Evolutionary conservation across 2,888 invertebrate species (phyloP), one percentile per base, ranked within the genome.

Genomic region (Rhyacophila evoluta): DNA sequence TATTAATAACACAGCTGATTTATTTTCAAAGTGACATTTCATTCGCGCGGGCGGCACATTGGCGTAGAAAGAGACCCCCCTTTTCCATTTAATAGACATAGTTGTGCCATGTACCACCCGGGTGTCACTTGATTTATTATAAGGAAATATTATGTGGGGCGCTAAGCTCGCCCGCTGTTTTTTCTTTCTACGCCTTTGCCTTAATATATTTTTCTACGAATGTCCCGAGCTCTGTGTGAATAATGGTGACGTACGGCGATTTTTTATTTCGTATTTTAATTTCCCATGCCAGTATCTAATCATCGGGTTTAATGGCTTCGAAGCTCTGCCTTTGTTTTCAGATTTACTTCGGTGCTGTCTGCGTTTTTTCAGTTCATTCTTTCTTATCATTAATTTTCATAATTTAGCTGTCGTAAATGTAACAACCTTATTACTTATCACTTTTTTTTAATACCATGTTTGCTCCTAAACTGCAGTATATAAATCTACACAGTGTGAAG

Each of bases 51-150:
- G 55, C 25, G 55, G 55, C 55, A n/a, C 41, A 55, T 15, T 55
- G 55, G 55, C 55, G 55, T 55, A 55, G 55, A 55, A 19, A 55
- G n/a, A n/a, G n/a, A 10, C 15, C 55, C 55, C 55, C 55, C 72
- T 72, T 72, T 25, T 25, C 37, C 25, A 37, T 39, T 41, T 55
- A 76, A 72, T 55, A 39, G 76, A 76, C 36, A 55, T 39, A 72
- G 71, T 76, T 69, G 71, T 72, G 39, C 38, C 71, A 33, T 27
- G 55, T 36, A 76, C 39, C 55, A 15, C 74, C 78, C 55, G 71
- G 33, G 76, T 70, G 74, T 76, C 78, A 33, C 78, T 77, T 81
- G 81, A 81, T 81, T 81, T 81, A 81, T 81, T 81, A 78, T 81
- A 75, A 72, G 75, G 72, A 79, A 79, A 81, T 79, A 79, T 81